A percentile compares a stretch with the other conserved stretches of the same genome.
These are phyloP conservation scores for Semicossyphus pulcher DNA, from an alignment of 2,113 vertebrate species.

Conservation along the genomic window DNA sequence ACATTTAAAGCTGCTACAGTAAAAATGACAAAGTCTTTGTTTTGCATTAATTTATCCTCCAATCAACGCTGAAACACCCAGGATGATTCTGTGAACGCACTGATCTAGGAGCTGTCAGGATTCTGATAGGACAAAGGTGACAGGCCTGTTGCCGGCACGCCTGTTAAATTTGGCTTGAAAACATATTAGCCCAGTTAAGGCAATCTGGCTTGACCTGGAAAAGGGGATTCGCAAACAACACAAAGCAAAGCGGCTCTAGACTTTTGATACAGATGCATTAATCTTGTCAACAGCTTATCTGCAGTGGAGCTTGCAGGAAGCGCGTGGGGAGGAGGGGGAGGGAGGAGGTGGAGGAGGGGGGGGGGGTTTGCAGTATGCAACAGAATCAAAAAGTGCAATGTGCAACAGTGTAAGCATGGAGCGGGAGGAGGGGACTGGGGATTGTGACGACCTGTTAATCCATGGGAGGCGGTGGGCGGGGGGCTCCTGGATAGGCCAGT, in stretches of 20 bases:
- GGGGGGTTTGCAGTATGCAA: constrained; percentile 15
- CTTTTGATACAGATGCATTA: constrained; percentile 82
- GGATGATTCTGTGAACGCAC: constrained; percentile 18
- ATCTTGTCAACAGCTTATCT: constrained; percentile 81
- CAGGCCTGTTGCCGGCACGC: constrained; percentile 25
- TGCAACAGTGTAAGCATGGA: constrained; percentile 59
- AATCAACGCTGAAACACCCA: background rate
- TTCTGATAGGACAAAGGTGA: constrained; percentile 10
- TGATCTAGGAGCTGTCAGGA: constrained; percentile 19
- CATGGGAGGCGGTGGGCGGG: constrained; percentile 44
- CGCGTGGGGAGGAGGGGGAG: background rate
- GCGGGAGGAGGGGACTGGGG: constrained; percentile 58
- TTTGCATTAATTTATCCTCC: background rate
- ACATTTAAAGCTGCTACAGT: constrained; percentile 12
- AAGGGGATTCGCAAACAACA: constrained; percentile 74
- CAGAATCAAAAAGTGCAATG: constrained; percentile 76
- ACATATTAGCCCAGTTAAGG: constrained; percentile 77
- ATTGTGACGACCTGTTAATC: constrained; percentile 74
- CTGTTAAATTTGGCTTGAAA: constrained; percentile 74
- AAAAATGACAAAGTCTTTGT: constrained; percentile 5
- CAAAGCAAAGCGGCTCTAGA: constrained; percentile 73
- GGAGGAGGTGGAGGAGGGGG: background rate
- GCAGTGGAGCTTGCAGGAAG: constrained; percentile 67
- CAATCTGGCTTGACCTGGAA: constrained; percentile 80
- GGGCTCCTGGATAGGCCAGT: constrained; percentile 57